Percentiles rank a stretch among this genome's conserved stretches.
These are phyloP conservation scores for Ciconia nigra DNA, from an alignment of 2,797 vertebrate genomes.

Conservation along the genomic window DNA sequence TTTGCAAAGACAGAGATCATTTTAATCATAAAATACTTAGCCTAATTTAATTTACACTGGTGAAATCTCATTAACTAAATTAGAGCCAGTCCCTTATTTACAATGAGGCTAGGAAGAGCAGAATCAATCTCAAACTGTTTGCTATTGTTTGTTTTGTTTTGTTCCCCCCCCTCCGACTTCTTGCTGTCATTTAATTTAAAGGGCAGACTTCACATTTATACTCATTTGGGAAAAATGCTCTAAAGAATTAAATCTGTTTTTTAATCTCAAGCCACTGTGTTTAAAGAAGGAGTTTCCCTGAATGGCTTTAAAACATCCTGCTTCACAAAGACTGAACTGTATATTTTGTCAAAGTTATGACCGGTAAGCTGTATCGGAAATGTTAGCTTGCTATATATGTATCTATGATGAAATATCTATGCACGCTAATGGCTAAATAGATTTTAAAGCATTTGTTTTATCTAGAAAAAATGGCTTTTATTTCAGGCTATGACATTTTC, in stretches of 20 bases:
- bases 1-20: background rate
- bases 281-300: background rate
- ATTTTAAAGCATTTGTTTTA: background rate
- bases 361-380: background rate
- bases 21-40: background rate
- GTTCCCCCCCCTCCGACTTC: background rate
- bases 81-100: slow-evolving; percentile 4
- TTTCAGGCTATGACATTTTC: background rate
- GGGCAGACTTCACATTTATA: background rate
- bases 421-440: background rate
- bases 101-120: background rate
- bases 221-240: background rate
- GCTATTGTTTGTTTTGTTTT: slow-evolving; percentile 11
- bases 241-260: background rate
- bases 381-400: background rate
- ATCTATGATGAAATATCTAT: background rate
- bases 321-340: background rate
- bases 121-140: slow-evolving; percentile 5
- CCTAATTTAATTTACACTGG: slow-evolving; percentile 38
- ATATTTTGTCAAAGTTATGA: background rate
- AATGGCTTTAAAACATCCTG: background rate
- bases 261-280: background rate
- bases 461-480: background rate
- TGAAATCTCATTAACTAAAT: slow-evolving; percentile 41
- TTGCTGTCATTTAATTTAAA: slow-evolving; percentile 17